Base-by-base conservation (phyloP, 2,113 vertebrate genomes). In the Aphyosemion australe region DNA sequence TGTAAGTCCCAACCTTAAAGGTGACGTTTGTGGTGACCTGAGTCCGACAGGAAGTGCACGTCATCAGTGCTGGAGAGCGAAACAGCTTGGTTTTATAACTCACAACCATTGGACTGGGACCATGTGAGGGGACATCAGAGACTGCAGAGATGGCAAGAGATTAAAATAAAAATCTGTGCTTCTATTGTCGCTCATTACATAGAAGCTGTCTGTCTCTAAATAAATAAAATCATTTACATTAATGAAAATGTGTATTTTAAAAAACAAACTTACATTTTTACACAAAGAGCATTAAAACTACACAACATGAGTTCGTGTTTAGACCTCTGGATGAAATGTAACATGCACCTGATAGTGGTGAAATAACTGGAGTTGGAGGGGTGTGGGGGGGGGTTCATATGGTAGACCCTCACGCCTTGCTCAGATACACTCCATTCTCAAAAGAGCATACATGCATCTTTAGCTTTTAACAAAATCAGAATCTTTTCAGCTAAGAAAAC, bases 11-110 rank as follows among this genome's bases (percentile, higher is more conserved):
- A 0, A 45, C 70, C 54, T 16, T 26, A 69, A 87, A 87, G 54
- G 50, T 71, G 68, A 92, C 86, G 14, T 77, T 55, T 0, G 88
- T 90, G 26, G 79, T 90, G 78, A 90, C 83, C 69, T n/a, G 83
- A 14, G 65, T 45, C 57, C 61, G 79, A 61, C 91, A 92, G 59
- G 52, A 69, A 0, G 43, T 61, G 50, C 90, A 91, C 1, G 56
- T 67, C 0, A 70, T 77, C 64, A 76, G 21, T 12, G 41, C 85
- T 1, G 91, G 90, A 19, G 60, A 72, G 16, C 61, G 54, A 46
- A 8, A 19, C 54, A 88, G 53, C 15, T 67, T 53, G 0, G 41
- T 37, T 55, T 89, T 84, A 14, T 72, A 74, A 72, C 61, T 85
- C 59, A 88, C 81, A 67, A 74, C 79, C 60, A 21, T 80, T 2